Conservation (phyloP, 35 echinoderm and acorn worm species). For the Strongylocentrotus purpuratus region DNA sequence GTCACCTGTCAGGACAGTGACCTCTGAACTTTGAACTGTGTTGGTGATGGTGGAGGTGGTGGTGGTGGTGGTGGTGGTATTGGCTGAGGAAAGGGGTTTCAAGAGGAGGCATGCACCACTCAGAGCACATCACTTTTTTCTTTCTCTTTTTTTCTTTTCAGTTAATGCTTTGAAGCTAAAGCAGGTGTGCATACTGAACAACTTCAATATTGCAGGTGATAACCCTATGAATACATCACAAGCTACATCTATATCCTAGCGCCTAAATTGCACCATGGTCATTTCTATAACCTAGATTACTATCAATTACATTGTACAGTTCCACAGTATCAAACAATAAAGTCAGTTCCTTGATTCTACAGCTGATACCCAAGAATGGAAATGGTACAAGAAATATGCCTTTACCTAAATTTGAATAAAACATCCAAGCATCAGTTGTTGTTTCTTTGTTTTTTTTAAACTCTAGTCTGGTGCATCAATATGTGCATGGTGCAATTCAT, state of each 20-base stretch:
- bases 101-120: conserved; percentile 52
- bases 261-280: neutral
- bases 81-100: conserved; percentile 50
- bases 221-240: neutral
- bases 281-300: neutral
- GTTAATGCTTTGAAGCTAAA: neutral
- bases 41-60: conserved; percentile 29
- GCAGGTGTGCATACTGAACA: neutral
- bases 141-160: neutral
- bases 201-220: neutral
- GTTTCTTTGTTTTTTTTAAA: too few species aligned
- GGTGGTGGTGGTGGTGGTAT: conserved; percentile 7
- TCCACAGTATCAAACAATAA: neutral
- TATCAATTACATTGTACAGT: neutral
- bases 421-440: too few species aligned
- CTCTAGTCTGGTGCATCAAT: too few species aligned
- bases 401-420: too few species aligned
- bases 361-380: too few species aligned
- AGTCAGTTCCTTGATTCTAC: too few species aligned
- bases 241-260: neutral
- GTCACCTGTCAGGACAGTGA: conserved; percentile 93
- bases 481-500: too few species aligned
- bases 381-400: too few species aligned
- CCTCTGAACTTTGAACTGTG: conserved; percentile 76
- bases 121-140: conserved; percentile 46